A percentile compares a stretch with the other conserved stretches of the same genome.
Conservation (phyloP, 2,113 vertebrate genomes). For the Baryphthengus martii region DNA sequence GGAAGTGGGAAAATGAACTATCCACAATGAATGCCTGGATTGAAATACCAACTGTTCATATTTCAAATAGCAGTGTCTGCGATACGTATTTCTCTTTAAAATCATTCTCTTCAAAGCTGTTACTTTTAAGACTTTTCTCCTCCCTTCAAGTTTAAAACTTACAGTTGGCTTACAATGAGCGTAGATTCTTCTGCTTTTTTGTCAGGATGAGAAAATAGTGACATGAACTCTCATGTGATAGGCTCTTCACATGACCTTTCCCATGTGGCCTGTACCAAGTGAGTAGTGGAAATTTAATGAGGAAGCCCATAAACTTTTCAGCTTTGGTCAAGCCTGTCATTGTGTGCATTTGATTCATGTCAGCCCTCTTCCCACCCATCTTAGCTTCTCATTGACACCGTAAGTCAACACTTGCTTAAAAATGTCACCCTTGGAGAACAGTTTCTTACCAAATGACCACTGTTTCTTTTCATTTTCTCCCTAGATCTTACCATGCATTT, state of each 20-base stretch:
- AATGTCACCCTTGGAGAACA: not conserved
- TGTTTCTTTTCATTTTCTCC: not conserved
- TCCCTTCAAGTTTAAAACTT: not conserved
- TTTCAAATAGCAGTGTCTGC: not conserved
- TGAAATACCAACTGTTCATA: rapidly evolving
- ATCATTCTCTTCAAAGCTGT: not conserved
- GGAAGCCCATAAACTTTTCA: not conserved
- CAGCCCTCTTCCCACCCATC: not conserved
- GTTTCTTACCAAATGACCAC: not conserved
- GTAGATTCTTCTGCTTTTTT: not conserved
- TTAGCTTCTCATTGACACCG: not conserved
- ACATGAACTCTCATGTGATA: not conserved
- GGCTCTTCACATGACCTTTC: not conserved
- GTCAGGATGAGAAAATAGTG: not conserved
- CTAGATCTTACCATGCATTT: not conserved
- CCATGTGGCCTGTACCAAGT: not conserved
- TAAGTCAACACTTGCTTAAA: not conserved
- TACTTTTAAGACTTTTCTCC: not conserved
- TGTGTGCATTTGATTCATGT: not conserved
- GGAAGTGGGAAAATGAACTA: not conserved
- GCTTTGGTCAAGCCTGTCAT: not conserved
- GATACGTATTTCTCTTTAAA: not conserved
- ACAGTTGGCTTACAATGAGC: not conserved
- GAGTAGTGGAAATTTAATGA: not conserved
- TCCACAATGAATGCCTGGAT: not conserved